Evolutionary conservation across 2,888 invertebrate species (phyloP).

Genomic region (Diadromus collaris): DNA sequence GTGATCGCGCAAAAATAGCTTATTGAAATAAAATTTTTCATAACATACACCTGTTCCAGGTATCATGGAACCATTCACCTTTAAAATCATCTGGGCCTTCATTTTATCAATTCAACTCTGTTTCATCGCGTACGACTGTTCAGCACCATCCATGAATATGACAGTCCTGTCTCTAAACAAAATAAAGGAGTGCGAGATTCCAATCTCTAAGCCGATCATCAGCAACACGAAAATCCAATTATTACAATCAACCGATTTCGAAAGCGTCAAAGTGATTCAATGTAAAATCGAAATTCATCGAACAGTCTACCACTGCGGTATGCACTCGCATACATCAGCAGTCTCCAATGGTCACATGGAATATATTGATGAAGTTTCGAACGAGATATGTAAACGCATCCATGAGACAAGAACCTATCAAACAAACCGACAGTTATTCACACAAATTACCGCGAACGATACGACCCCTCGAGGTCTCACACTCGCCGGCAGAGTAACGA

Average conservation of each 20-base stretch:
- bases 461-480: neutral
- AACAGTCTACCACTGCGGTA: constrained; percentile 4
- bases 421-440: neutral
- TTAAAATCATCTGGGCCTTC: too few relatives aligned
- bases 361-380: neutral
- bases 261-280: neutral
- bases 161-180: constrained; percentile 21
- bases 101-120: neutral
- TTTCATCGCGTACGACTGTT: constrained; percentile 43
- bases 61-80: neutral
- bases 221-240: constrained; percentile 24
- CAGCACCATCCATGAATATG: constrained; percentile 28
- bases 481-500: constrained; percentile 14
- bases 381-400: neutral
- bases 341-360: neutral
- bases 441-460: neutral
- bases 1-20: constrained; percentile 27
- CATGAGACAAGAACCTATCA: neutral
- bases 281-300: constrained; percentile 44
- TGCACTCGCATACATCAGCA: neutral
- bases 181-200: constrained; percentile 27
- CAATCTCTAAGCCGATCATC: neutral
- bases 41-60: constrained; percentile 5
- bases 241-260: constrained; percentile 20
- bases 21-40: neutral